phyloP scores from a whole-genome alignment of 2,797 vertebrate genomes.

The Cephalopachus bancanus region DNA sequence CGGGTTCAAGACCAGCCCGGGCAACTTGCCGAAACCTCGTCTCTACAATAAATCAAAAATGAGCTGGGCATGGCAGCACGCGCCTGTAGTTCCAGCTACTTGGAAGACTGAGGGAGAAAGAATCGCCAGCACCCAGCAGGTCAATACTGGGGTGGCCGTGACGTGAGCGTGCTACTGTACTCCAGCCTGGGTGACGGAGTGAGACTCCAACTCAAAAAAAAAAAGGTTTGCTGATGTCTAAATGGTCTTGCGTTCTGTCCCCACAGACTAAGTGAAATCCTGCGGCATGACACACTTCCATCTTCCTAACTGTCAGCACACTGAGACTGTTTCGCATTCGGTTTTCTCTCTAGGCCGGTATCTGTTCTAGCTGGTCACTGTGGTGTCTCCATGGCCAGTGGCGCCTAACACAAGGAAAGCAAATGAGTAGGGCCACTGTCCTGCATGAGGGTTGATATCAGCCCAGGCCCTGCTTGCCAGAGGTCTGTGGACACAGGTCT shows the following conservation, averaged over 20 bases:
- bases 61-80: no score
- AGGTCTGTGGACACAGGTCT: neutral
- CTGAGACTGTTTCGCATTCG: neutral
- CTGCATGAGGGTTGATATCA: neutral
- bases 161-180: no score
- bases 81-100: no score
- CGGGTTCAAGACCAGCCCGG: no score
- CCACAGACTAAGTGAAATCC: neutral
- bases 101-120: no score
- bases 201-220: no score
- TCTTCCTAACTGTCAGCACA: neutral
- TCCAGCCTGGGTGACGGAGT: no score
- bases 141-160: no score
- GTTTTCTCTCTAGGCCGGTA: neutral
- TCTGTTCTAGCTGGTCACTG: neutral
- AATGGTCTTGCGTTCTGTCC: neutral
- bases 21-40: no score
- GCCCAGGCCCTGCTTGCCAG: neutral
- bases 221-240: neutral
- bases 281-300: neutral
- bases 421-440: neutral
- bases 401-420: neutral
- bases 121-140: no score
- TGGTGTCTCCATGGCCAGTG: neutral
- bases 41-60: no score